Evolutionary conservation across 2,888 invertebrate species (phyloP), one percentile per base, ranked within the genome.

Genomic region (Dolichomitus sp.): DNA sequence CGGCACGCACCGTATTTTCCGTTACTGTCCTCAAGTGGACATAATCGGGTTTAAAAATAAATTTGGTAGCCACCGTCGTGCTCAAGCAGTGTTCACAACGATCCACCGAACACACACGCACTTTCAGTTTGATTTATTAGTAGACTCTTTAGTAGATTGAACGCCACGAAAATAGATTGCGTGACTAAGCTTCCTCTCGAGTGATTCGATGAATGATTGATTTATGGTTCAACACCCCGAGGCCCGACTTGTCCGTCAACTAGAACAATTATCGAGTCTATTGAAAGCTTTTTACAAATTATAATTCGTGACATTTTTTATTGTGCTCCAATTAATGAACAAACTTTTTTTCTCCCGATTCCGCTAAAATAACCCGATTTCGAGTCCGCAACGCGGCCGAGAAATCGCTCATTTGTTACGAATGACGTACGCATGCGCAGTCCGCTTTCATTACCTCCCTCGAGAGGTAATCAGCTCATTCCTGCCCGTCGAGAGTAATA

Each of bases 11-110:
- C 66, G 59, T 45, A 63, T 48, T 81, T 85, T 84, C 45, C 75
- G 61, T 76, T 61, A 72, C 65, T 75, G 27, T 75, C 72, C 65
- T 68, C 66, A 81, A 86, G 82, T 85, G 81, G 66, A 65, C 73
- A 74, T 72, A 86, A 87, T 85, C 78, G 81, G 72, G 78, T 84
- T 80, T 76, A 69, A 83, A 85, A 88, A 87, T 84, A 87, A 82
- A 48, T 73, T 45, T 37, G 40, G 50, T 61, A n/a, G 33, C 27
- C 40, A 23, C 45, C 23, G 14, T 14, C 33, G 33, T 19, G 23
- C 23, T 19, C 42, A 2, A 37, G 9, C 48, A n/a, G 54, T 54
- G 72, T 61, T 72, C 45, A 48, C 30, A 48, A 45, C 48, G 45
- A 19, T 48, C 57, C 23, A 30, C 33, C 17, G 33, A 48, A 59